Conservation (phyloP, 2,113 vertebrate species). For the Globicephala melas region DNA sequence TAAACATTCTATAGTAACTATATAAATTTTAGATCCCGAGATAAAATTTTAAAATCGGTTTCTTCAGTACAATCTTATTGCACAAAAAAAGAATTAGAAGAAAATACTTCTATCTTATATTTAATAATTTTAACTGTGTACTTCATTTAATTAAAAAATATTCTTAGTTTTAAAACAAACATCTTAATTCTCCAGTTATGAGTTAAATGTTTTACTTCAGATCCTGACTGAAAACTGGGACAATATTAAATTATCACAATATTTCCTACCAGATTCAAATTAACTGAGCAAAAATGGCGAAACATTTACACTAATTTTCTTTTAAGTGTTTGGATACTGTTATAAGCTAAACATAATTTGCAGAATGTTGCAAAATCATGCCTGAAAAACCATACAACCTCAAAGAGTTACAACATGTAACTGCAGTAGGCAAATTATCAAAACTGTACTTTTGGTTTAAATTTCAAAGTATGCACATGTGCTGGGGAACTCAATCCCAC, state of each 20-base stretch:
- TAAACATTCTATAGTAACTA: neutral
- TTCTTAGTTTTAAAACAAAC: slow-evolving; percentile 20
- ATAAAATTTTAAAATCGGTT: neutral
- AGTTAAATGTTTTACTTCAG: slow-evolving; percentile 39
- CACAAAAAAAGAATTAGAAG: neutral
- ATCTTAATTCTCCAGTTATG: slow-evolving; percentile 12
- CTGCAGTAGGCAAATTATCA: neutral
- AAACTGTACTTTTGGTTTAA: neutral
- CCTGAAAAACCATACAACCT: slow-evolving; percentile 20
- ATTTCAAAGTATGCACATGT: neutral
- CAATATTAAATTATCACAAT: neutral
- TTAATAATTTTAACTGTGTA: slow-evolving; percentile 22
- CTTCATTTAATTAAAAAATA: slow-evolving; percentile 31
- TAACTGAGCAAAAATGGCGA: slow-evolving; percentile 4
- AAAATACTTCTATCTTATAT: neutral
- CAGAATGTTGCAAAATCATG: neutral
- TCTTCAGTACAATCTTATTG: neutral
- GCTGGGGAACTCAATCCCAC: neutral
- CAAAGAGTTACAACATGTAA: neutral
- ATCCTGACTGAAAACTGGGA: slow-evolving; percentile 35
- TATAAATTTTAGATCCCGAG: neutral
- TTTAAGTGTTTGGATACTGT: neutral
- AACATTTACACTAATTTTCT: neutral
- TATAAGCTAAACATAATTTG: slow-evolving; percentile 16
- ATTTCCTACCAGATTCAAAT: slow-evolving; percentile 34